These are phyloP conservation scores for Drosophila birchii DNA, from an alignment of 2,888 invertebrate species.

Conservation along the genomic window DNA sequence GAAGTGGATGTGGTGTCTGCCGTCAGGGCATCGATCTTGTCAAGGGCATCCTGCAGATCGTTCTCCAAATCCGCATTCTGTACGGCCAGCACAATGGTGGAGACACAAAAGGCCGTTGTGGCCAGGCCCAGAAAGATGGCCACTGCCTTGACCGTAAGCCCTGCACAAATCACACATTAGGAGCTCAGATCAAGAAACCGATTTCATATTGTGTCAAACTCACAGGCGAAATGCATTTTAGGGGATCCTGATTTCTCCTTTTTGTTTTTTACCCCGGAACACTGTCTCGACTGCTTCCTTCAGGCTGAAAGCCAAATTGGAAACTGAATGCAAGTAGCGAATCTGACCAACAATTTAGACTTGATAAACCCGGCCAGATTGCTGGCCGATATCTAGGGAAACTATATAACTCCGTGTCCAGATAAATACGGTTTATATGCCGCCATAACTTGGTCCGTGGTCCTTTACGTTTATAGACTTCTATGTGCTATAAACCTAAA, in stretches of 20 bases:
- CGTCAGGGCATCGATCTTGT: conserved; percentile 69
- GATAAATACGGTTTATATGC: conserved; percentile 32
- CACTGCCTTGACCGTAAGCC: conserved; percentile 72
- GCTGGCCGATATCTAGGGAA: conserved; percentile 41
- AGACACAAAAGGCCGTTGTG: conserved; percentile 85
- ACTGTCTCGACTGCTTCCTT: conserved; percentile 51
- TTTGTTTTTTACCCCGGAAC: conserved; percentile 20
- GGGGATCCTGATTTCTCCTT: conserved; percentile 37
- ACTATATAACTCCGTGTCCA: conserved; percentile 19
- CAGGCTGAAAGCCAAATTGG: conserved; percentile 37
- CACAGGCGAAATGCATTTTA: conserved; percentile 68
- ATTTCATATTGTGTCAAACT: conserved; percentile 39
- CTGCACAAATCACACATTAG: conserved; percentile 44
- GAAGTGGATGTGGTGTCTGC: conserved; percentile 46
- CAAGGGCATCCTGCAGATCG: conserved; percentile 77
- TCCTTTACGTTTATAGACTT: conserved; percentile 33
- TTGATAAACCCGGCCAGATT: conserved; percentile 51
- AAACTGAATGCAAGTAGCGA: conserved; percentile 53
- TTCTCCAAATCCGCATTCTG: conserved; percentile 81
- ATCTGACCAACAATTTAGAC: conserved; percentile 62
- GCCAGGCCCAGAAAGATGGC: conserved; percentile 81
- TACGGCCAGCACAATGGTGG: conserved; percentile 86
- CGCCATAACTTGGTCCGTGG: conserved; percentile 16
- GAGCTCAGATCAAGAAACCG: neutral
- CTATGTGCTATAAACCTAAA: conserved; percentile 26